Evolutionary conservation across 2,797 vertebrate species (phyloP).

Genomic region (Thalassophryne amazonica): DNA sequence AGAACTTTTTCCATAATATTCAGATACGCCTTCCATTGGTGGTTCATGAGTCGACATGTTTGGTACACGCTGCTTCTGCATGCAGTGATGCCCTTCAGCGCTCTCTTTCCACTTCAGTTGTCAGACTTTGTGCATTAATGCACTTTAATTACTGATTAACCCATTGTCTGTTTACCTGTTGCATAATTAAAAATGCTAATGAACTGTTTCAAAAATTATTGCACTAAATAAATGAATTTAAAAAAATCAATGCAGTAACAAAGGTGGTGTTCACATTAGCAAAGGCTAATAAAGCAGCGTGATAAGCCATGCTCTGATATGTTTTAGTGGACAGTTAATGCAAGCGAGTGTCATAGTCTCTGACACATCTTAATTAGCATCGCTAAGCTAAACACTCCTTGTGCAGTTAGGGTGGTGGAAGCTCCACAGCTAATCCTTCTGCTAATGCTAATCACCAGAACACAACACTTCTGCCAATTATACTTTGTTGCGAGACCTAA

Average conservation of each 20-base stretch:
- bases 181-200: background rate
- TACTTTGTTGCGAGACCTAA: no score
- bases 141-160: background rate
- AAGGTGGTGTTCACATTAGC: background rate
- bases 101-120: background rate
- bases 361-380: conserved; percentile 10
- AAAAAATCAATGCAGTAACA: background rate
- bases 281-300: background rate
- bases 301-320: background rate
- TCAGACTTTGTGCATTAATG: background rate
- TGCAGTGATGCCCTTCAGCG: no score
- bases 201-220: background rate
- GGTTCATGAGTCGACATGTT: no score
- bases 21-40: no score
- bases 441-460: no score
- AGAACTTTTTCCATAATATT: no score
- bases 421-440: background rate
- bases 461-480: no score
- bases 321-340: background rate
- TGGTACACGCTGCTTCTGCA: no score
- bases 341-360: conserved; percentile 6
- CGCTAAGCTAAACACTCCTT: background rate
- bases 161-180: background rate
- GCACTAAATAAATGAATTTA: background rate
- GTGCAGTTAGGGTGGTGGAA: background rate